Evolutionary conservation across 2,797 vertebrate species (phyloP).

Genomic region (Hylomyscus alleni): DNA sequence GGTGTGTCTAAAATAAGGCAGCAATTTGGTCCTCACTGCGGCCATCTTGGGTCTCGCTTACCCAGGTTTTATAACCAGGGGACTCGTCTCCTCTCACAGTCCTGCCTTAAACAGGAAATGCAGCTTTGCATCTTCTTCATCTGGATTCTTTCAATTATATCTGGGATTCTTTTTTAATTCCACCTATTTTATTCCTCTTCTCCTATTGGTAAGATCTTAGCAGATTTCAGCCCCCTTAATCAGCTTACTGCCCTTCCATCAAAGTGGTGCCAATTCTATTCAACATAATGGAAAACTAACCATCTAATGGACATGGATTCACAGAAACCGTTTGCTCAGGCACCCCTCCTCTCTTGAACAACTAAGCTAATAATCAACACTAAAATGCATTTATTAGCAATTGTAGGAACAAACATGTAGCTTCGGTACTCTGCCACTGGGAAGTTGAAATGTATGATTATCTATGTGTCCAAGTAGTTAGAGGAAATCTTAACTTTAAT

Average conservation of each 20-base stretch:
- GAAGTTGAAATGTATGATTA: slow-evolving; percentile 43
- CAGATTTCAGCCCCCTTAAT: not conserved
- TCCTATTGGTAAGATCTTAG: slow-evolving; percentile 13
- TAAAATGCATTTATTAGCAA: slow-evolving; percentile 30
- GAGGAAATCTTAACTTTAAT: slow-evolving; percentile 46
- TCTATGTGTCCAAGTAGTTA: not conserved
- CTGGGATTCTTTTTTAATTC: slow-evolving; percentile 53
- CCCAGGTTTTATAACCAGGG: not conserved
- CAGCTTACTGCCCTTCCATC: not conserved
- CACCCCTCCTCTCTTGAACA: not conserved
- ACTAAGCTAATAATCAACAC: slow-evolving; percentile 10
- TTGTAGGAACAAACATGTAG: not conserved
- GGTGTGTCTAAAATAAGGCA: not conserved
- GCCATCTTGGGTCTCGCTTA: not conserved
- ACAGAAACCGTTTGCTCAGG: slow-evolving; percentile 29
- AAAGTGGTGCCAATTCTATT: not conserved
- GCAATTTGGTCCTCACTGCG: not conserved
- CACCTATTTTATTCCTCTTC: not conserved
- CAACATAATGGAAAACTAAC: slow-evolving; percentile 13
- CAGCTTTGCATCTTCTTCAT: not conserved
- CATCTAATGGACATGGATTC: not conserved
- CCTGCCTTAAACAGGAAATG: not conserved
- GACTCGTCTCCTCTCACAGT: not conserved
- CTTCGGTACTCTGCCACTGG: slow-evolving; percentile 1
- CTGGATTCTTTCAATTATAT: slow-evolving; percentile 9